A percentile compares a stretch with the other conserved stretches of the same genome.
phyloP scores from a whole-genome alignment of 2,113 vertebrate species.

The Leptocoma aspasia region DNA sequence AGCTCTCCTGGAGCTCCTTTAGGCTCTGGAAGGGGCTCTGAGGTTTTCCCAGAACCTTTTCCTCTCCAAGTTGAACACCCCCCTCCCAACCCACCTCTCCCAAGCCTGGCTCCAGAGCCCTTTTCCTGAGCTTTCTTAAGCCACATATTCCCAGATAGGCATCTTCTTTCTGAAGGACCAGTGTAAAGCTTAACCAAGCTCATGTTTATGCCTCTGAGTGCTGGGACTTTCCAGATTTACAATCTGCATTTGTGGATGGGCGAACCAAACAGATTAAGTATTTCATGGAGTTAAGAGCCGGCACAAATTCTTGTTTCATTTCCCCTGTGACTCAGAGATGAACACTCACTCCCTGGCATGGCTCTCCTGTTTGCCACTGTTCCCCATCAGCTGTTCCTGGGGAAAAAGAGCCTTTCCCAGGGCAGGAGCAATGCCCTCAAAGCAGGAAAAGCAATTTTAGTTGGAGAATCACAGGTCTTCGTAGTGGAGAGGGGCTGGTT shows the following conservation, averaged over 20 bases:
- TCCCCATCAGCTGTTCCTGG: background rate
- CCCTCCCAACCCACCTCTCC: background rate
- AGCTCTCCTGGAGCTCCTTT: background rate
- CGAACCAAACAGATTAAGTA: background rate
- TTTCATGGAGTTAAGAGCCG: background rate
- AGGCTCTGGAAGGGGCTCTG: background rate
- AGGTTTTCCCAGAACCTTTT: background rate
- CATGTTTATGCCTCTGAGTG: background rate
- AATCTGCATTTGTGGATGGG: background rate
- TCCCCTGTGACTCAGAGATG: slow-evolving; percentile 41
- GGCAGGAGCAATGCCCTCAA: fast-evolving
- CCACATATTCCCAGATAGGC: background rate
- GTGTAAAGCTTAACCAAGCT: background rate
- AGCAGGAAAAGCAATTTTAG: background rate
- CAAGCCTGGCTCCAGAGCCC: background rate
- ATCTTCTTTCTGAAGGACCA: background rate
- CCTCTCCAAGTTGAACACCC: background rate
- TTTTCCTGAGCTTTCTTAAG: background rate
- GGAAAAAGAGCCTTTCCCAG: background rate
- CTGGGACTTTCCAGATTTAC: background rate
- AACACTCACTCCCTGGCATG: background rate
- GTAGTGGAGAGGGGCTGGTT: background rate
- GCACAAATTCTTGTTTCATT: slow-evolving; percentile 8
- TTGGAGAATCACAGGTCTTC: background rate
- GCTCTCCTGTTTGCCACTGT: background rate